Evolutionary conservation across 2,113 vertebrate genomes (phyloP).

Genomic region (Falcunculus frontatus): DNA sequence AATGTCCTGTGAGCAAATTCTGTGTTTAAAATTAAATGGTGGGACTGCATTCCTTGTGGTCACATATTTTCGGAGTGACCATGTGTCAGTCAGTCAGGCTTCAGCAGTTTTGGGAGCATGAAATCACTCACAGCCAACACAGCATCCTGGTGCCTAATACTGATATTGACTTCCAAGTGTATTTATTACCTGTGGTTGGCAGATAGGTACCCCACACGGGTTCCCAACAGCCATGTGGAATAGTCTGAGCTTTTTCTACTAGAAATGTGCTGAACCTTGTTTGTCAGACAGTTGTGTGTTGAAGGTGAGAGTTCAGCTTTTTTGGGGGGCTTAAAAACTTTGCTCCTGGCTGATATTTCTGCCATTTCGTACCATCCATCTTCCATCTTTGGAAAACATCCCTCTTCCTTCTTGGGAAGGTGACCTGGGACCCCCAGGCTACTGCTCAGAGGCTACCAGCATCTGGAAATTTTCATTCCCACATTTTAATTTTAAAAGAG

Average conservation of each 20-base stretch:
- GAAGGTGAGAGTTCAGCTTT: neutral
- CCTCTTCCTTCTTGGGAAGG: neutral
- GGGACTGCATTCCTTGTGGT: neutral
- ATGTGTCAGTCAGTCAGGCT: neutral
- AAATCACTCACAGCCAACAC: neutral
- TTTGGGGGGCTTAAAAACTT: neutral
- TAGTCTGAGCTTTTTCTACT: neutral
- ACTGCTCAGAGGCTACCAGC: neutral
- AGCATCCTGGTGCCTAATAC: rapidly evolving
- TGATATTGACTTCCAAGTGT: neutral
- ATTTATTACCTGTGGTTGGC: neutral
- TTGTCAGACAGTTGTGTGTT: neutral
- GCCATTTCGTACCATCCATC: neutral
- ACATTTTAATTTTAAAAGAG: neutral
- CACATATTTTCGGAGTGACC: neutral
- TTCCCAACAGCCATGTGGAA: neutral
- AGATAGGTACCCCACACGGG: rapidly evolving
- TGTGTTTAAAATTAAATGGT: neutral
- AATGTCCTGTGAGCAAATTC: neutral
- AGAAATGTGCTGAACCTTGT: neutral
- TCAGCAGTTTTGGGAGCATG: neutral
- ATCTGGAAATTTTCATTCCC: neutral
- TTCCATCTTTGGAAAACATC: neutral
- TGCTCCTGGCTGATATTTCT: neutral
- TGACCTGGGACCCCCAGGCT: neutral